Conservation (phyloP, 2,888 invertebrate species). For the Temnothorax ravouxi region DNA sequence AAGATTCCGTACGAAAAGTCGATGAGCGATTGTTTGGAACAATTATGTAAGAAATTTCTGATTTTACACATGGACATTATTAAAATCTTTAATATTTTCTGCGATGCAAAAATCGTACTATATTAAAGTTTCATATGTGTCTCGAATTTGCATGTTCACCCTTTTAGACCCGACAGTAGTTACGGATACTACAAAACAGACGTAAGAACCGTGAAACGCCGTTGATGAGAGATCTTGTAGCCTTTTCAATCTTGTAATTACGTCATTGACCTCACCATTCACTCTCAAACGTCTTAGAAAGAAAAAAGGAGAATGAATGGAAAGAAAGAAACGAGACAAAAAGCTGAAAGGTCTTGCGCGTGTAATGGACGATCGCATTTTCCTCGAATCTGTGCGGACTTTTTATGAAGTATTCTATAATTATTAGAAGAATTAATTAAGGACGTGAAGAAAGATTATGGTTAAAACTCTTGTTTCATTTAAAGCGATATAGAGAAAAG, state of each 20-base stretch:
- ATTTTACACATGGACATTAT: neutral
- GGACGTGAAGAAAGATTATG: neutral
- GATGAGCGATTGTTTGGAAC: neutral
- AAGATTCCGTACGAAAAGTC: slow-evolving; percentile 27
- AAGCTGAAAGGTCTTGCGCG: slow-evolving; percentile 41
- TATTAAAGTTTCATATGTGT: neutral
- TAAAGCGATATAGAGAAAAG: neutral
- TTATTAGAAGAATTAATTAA: slow-evolving; percentile 38
- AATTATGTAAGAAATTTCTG: neutral
- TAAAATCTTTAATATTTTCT: neutral
- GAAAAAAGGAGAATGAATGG: neutral
- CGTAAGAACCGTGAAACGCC: slow-evolving; percentile 25
- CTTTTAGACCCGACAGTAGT: slow-evolving; percentile 7
- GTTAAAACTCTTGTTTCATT: neutral
- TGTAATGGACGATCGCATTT: slow-evolving; percentile 39
- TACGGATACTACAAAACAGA: slow-evolving; percentile 27
- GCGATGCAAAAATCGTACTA: neutral
- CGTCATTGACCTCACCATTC: slow-evolving; percentile 47
- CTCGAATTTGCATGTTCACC: neutral
- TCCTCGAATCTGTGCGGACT: neutral
- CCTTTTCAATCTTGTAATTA: slow-evolving; percentile 50
- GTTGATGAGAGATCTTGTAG: slow-evolving; percentile 34
- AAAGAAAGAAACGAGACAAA: slow-evolving; percentile 47
- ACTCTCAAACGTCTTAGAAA: slow-evolving; percentile 37
- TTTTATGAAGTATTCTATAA: slow-evolving; percentile 26